These are phyloP conservation scores for Himantopus leucocephalus DNA, from an alignment of 2,113 vertebrate species.

Conservation along the genomic window DNA sequence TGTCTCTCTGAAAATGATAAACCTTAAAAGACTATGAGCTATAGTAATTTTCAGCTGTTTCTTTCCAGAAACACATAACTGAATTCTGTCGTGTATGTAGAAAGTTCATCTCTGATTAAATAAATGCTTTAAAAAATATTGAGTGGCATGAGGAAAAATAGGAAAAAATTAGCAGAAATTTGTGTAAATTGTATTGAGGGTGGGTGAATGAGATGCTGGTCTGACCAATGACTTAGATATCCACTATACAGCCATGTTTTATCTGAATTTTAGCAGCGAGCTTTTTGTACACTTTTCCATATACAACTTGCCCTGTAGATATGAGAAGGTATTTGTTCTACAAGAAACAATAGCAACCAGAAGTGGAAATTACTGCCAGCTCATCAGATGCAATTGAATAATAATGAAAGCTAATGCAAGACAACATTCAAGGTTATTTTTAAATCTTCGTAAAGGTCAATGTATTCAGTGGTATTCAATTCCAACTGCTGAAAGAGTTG, in stretches of 20 bases:
- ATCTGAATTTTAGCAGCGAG: neutral
- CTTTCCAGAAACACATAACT: neutral
- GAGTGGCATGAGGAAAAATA: neutral
- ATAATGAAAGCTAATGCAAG: constrained; percentile 58
- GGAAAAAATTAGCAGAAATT: neutral
- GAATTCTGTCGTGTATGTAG: neutral
- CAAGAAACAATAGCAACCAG: constrained; percentile 48
- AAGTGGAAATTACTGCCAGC: constrained; percentile 49
- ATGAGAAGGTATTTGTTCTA: constrained; percentile 37
- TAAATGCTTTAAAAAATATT: neutral
- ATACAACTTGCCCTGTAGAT: constrained; percentile 16
- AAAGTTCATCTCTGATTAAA: neutral
- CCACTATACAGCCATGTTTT: neutral
- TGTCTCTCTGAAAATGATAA: neutral
- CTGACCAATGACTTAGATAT: neutral
- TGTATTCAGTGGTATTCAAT: constrained; percentile 47
- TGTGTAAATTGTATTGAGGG: neutral
- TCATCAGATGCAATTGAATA: constrained; percentile 52
- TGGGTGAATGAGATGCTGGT: neutral
- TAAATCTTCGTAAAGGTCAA: constrained; percentile 57
- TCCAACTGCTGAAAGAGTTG: neutral
- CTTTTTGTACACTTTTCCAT: neutral
- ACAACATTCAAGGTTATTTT: constrained; percentile 50
- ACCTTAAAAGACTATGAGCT: neutral
- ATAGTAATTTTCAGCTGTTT: neutral